Conservation (phyloP, 2,888 invertebrate species). For the Temnothorax unifasciatus region DNA sequence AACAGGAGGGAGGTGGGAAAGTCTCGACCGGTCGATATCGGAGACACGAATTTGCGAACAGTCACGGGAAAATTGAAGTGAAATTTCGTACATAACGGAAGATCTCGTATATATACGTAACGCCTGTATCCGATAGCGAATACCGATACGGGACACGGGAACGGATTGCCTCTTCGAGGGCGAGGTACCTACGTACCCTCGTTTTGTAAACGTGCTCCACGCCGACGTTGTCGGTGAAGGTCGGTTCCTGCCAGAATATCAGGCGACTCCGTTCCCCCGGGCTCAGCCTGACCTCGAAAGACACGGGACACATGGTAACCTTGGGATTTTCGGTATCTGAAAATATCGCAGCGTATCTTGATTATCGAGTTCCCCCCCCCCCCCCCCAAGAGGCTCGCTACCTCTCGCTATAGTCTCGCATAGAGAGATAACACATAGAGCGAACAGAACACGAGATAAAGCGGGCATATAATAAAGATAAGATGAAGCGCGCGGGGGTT, state of each 20-base stretch:
- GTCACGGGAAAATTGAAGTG: background rate
- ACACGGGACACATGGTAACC: conserved; percentile 88
- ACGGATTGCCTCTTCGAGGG: background rate
- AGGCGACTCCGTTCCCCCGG: conserved; percentile 87
- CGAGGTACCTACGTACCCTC: conserved; percentile 85
- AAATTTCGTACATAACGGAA: background rate
- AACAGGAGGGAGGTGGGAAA: background rate
- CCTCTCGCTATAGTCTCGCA: background rate
- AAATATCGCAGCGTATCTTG: conserved; percentile 23
- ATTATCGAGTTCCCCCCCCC: background rate
- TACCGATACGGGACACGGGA: background rate
- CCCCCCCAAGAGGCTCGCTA: background rate
- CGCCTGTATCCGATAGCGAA: background rate
- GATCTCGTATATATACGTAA: background rate
- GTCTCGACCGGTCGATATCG: background rate
- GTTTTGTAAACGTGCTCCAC: conserved; percentile 88
- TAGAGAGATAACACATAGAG: background rate
- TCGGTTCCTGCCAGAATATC: conserved; percentile 90
- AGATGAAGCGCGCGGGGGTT: conserved; percentile 31
- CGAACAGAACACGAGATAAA: background rate
- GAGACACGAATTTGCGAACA: conserved; percentile 17
- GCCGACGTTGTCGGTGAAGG: conserved; percentile 88
- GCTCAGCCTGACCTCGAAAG: conserved; percentile 88
- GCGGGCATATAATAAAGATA: background rate
- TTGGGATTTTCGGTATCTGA: conserved; percentile 88